Evolutionary conservation across 2,797 vertebrate genomes (phyloP), one percentile per base, ranked within the genome.

Genomic region (Acanthopagrus latus): DNA sequence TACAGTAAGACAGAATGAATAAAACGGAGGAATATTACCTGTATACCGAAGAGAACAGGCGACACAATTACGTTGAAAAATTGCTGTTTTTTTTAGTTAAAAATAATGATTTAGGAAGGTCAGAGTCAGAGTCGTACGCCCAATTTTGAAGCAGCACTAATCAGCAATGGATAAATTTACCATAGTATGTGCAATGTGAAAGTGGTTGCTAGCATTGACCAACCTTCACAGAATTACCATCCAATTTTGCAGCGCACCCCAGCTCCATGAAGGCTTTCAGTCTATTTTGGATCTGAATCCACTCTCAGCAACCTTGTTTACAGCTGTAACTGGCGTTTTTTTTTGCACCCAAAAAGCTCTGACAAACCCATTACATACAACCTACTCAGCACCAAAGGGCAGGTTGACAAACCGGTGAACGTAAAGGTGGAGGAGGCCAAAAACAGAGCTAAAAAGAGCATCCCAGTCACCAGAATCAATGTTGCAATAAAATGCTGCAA

Each of bases 261-360:
- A 48, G n/a, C 41, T 69, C 64, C 50, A 27, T 0, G 4, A 18
- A 55, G 33, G 5, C 27, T 64, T 56, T 76, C 52, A 23, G 43
- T 43, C 27, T 47, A 18, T 57, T 64, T 54, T 67, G 43, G 41
- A 66, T 44, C 41, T 13, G 13, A 58, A 4, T 65, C 44, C 11
- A 29, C 23, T 56, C 29, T 52, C 5, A 5, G 57, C 51, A 47
- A 54, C 52, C 51, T 59, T 50, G 43, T 68, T 70, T 62, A 16
- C 52, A 71, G 56, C 52, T 73, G 66, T 6, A 60, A 44, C 62
- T 60, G 64, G n/a, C 43, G 57, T 17, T 23, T 78, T n/a, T n/a
- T 48, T 48, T 73, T 65, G 17, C 43, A 52, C 29, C 8, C 68
- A 57, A 73, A 55, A 14, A 69, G 5, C n/a, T 41, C 52, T 73